Base-by-base conservation (phyloP, 2,888 invertebrate genomes). In the Dryocosmus kuriphilus region DNA sequence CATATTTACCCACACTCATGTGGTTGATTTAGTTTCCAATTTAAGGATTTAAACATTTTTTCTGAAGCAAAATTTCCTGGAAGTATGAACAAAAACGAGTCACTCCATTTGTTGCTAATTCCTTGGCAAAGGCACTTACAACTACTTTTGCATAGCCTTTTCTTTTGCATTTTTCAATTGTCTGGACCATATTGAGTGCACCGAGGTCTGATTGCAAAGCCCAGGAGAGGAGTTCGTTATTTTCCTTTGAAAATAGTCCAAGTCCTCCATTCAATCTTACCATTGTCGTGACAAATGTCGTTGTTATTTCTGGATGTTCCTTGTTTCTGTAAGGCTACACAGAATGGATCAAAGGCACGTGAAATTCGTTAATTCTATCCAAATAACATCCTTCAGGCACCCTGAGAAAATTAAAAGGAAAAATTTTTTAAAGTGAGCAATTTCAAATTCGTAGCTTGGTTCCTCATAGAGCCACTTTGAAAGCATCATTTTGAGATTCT, bases 221-320 rank as follows among this genome's bases (percentile, higher is more conserved):
- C 92, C 92, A 92, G 14, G 92, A 88, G 8, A 92, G n/a, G n/a
- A n/a, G n/a, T n/a, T n/a, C n/a, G n/a, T n/a, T n/a, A n/a, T n/a
- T n/a, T n/a, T n/a, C n/a, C 84, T 90, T 92, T 9, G 89, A 82
- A 82, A 90, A 92, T 2, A 92, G 79, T 22, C 92, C 92, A 27
- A 88, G 71, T 11, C 91, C 90, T 30, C 86, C 88, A 79, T 92
- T 92, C 77, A 88, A 81, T 79, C 86, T 87, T 35, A 92, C 85
- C n/a, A 91, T 79, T 55, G 82, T 82, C 4, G 77, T 79, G 27
- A 92, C 71, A 74, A 87, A 90, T 24, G 77, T 78, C 9, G 41
- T 71, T 8, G 79, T 60, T 30, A 57, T 9, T 38, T 88, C 85
- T n/a, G 90, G 90, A 9, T 88, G 84, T 22, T 87, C 84, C 35